Percentiles rank a stretch among this genome's conserved stretches.
phyloP scores from a whole-genome alignment of 2,888 invertebrate species.

The Bombyx huttoni region DNA sequence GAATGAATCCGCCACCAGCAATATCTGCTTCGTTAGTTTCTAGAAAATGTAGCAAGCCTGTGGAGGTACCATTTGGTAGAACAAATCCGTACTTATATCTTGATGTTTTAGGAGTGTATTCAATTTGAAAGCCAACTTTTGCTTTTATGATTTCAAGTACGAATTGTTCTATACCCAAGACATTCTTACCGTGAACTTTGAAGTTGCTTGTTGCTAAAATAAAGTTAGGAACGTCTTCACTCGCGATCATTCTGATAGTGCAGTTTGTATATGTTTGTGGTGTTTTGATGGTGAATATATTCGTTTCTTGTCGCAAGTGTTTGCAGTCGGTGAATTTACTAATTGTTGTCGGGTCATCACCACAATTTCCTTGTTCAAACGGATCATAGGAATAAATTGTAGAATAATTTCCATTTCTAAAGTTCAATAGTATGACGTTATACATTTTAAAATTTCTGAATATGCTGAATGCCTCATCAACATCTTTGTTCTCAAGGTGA shows the following conservation, averaged over 20 bases:
- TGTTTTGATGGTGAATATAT: slow-evolving; percentile 13
- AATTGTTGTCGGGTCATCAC: slow-evolving; percentile 14
- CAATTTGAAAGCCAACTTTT: slow-evolving; percentile 19
- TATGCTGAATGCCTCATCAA: slow-evolving; percentile 17
- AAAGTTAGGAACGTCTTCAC: slow-evolving; percentile 24
- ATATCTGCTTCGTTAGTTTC: slow-evolving; percentile 26
- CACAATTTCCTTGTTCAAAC: slow-evolving; percentile 28
- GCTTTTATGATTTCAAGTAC: slow-evolving; percentile 28
- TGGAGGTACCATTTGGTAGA: slow-evolving; percentile 28
- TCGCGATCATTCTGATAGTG: slow-evolving; percentile 23
- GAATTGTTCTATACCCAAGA: slow-evolving; percentile 34
- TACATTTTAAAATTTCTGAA: slow-evolving; percentile 23
- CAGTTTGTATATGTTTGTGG: slow-evolving; percentile 22
- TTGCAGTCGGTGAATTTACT: slow-evolving; percentile 23
- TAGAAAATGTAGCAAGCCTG: slow-evolving; percentile 27
- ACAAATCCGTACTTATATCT: slow-evolving; percentile 22
- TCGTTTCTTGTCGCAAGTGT: slow-evolving; percentile 6
- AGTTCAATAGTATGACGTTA: slow-evolving; percentile 23
- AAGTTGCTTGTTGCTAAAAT: slow-evolving; percentile 21
- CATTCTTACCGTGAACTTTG: slow-evolving; percentile 15
- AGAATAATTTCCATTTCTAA: slow-evolving; percentile 7
- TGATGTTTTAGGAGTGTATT: slow-evolving; percentile 15
- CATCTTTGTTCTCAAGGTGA: slow-evolving; percentile 11
- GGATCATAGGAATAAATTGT: slow-evolving; percentile 25
- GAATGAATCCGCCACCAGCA: slow-evolving; percentile 27